Conservation (phyloP, 2,113 vertebrate genomes). For the Trochalopteron elliotii region DNA sequence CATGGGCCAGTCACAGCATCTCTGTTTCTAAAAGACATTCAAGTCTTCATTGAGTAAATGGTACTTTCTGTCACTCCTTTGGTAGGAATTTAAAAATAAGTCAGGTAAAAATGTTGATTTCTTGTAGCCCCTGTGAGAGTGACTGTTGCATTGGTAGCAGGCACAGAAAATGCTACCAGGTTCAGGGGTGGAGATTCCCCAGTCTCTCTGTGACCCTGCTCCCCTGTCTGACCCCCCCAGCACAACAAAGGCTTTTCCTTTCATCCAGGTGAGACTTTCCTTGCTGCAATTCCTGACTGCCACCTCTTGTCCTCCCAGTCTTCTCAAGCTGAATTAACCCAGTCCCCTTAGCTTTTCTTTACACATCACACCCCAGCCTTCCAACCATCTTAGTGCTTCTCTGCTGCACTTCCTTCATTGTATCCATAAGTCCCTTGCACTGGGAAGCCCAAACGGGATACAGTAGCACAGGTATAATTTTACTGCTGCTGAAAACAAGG, state of each 20-base stretch:
- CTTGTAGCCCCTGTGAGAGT: neutral
- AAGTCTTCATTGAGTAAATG: neutral
- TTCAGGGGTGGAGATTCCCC: neutral
- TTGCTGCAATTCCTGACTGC: neutral
- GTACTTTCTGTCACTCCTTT: neutral
- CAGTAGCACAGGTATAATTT: neutral
- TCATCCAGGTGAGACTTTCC: neutral
- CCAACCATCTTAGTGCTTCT: neutral
- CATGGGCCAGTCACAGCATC: neutral
- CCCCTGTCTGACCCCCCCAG: accelerated
- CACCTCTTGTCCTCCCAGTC: neutral
- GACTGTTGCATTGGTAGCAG: neutral
- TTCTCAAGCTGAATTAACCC: neutral
- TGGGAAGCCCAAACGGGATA: neutral
- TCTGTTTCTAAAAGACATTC: neutral
- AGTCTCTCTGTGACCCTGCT: neutral
- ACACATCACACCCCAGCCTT: neutral
- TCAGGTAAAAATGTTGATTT: neutral
- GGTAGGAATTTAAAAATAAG: neutral
- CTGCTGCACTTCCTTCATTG: neutral
- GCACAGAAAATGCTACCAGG: neutral
- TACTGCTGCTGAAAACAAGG: neutral
- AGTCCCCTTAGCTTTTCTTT: neutral
- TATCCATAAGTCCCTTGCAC: neutral
- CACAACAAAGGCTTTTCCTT: neutral